Evolutionary conservation across 2,113 vertebrate species (phyloP).

Genomic region (Neogobius melanostomus): DNA sequence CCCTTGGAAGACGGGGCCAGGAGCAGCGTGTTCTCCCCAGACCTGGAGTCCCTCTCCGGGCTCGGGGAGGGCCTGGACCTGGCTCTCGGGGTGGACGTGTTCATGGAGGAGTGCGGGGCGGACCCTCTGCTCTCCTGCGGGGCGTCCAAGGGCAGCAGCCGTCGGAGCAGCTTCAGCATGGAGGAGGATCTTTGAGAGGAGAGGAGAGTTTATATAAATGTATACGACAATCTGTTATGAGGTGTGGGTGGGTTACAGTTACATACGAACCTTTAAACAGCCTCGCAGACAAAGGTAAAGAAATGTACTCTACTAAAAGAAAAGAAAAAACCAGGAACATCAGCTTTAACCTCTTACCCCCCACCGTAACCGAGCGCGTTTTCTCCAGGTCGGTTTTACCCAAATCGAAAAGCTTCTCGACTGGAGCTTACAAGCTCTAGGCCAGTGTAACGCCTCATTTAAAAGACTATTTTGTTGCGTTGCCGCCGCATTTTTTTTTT

Average conservation of each 20-base stretch:
- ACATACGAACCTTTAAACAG: background rate
- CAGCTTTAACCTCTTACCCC: too few relatives aligned
- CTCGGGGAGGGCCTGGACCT: slow-evolving; percentile 53
- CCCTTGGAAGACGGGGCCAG: slow-evolving; percentile 24
- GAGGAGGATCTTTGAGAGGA: slow-evolving; percentile 80
- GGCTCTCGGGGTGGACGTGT: slow-evolving; percentile 64
- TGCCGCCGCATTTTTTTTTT: too few relatives aligned
- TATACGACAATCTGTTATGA: too few relatives aligned
- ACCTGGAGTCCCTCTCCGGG: slow-evolving; percentile 59
- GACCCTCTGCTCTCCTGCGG: slow-evolving; percentile 84
- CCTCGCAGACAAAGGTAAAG: too few relatives aligned
- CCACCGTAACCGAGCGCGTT: too few relatives aligned
- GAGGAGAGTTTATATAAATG: background rate
- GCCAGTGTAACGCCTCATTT: too few relatives aligned
- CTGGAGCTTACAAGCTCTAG: too few relatives aligned
- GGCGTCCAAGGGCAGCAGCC: slow-evolving; percentile 85
- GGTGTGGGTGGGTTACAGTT: too few relatives aligned
- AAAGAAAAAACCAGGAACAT: background rate
- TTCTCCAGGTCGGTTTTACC: too few relatives aligned
- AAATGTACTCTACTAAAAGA: background rate
- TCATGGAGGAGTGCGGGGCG: slow-evolving; percentile 82
- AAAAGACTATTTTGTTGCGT: too few relatives aligned
- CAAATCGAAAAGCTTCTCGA: too few relatives aligned
- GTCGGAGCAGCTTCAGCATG: slow-evolving; percentile 87
- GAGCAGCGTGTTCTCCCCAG: slow-evolving; percentile 64